A percentile compares a stretch with the other conserved stretches of the same genome.
Conservation (phyloP, 2,888 invertebrate species). For the Yponomeuta plumbellus region DNA sequence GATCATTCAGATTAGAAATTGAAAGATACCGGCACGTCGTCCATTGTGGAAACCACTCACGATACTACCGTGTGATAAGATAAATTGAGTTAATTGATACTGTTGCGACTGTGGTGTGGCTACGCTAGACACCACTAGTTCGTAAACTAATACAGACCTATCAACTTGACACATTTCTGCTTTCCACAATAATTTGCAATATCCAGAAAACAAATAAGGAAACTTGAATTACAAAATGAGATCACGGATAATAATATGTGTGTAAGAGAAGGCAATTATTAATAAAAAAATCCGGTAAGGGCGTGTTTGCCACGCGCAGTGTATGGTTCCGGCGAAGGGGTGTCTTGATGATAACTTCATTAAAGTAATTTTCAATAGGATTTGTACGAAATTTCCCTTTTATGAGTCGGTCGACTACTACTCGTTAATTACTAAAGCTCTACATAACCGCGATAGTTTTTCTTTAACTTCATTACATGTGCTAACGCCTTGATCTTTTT, state of each 20-base stretch:
- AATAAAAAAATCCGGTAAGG: too few relatives aligned
- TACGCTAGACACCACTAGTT: conserved; percentile 20
- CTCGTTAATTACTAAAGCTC: too few relatives aligned
- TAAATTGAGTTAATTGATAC: conserved; percentile 70
- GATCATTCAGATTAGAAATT: conserved; percentile 74
- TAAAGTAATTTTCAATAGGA: too few relatives aligned
- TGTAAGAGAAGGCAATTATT: background rate
- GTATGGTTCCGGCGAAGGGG: too few relatives aligned
- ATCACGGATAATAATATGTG: background rate
- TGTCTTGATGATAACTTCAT: too few relatives aligned
- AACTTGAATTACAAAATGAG: background rate
- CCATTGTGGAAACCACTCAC: conserved; percentile 72
- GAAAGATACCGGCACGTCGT: conserved; percentile 73
- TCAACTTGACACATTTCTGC: background rate
- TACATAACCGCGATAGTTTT: too few relatives aligned
- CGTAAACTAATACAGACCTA: background rate
- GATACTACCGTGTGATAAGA: conserved; percentile 72
- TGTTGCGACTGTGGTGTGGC: conserved; percentile 50
- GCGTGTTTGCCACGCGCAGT: too few relatives aligned
- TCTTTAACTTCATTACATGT: too few relatives aligned
- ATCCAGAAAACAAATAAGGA: background rate
- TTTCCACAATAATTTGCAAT: background rate
- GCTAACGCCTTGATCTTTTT: too few relatives aligned
- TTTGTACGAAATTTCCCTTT: too few relatives aligned
- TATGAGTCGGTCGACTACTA: too few relatives aligned